phyloP scores from a whole-genome alignment of 1,140 invertebrate genomes.

The Venustaconcha ellipsiformis region DNA sequence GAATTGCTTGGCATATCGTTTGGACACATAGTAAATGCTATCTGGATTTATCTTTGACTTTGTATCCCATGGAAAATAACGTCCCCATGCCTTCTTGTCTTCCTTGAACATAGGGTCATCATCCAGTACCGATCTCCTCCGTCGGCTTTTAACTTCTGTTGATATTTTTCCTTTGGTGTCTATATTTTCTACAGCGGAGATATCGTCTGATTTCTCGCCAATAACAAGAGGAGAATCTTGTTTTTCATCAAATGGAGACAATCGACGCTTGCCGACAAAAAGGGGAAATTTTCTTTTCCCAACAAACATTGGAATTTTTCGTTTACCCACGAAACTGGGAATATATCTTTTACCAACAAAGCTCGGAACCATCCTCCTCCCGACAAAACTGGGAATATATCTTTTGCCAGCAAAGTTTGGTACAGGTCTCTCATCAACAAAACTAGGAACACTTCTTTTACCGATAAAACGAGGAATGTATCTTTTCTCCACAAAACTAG shows the following conservation, averaged over 20 bases:
- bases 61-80: conserved; percentile 10
- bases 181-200: background rate
- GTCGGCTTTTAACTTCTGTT: background rate
- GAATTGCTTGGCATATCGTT: conserved; percentile 6
- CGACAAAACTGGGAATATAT: conserved; percentile 29
- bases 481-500: conserved; percentile 21
- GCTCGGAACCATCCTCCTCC: conserved; percentile 17
- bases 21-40: background rate
- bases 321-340: conserved; percentile 26
- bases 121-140: conserved; percentile 17
- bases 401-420: conserved; percentile 28
- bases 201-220: conserved; percentile 13
- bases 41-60: background rate
- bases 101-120: background rate
- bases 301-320: conserved; percentile 21
- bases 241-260: background rate
- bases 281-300: conserved; percentile 20
- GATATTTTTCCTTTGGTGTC: background rate
- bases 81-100: conserved; percentile 5
- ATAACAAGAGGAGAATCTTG: background rate
- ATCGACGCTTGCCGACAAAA: conserved; percentile 18
- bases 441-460: conserved; percentile 20
- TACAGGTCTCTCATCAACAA: conserved; percentile 30
- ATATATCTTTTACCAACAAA: conserved; percentile 28
- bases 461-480: conserved; percentile 23